Percentiles rank a stretch among this genome's conserved stretches.
phyloP scores from a whole-genome alignment of 30 jellyfish, hydroid and myxozoan genomes.

The Cassiopea andromeda region DNA sequence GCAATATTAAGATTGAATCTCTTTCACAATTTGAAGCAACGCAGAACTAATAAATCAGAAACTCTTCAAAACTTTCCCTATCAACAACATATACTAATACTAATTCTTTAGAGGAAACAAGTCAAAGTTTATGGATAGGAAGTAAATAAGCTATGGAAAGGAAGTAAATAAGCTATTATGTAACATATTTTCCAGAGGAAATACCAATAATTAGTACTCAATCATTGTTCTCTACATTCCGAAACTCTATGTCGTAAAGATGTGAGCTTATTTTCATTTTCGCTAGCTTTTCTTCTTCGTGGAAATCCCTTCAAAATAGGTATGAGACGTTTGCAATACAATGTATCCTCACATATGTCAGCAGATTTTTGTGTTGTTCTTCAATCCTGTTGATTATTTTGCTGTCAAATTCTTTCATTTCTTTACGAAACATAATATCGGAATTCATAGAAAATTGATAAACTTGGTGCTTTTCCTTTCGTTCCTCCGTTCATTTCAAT shows the following conservation, averaged over 20 bases:
- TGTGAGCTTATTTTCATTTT: constrained; percentile 7
- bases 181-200: constrained; percentile 1
- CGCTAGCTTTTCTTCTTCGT: constrained; percentile 7
- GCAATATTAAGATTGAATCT: not conserved
- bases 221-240: not conserved
- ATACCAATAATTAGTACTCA: not conserved
- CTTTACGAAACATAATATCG: constrained; percentile 13
- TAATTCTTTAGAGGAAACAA: not conserved
- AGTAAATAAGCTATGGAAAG: not conserved
- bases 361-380: constrained; percentile 2
- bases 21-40: not conserved
- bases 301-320: constrained; percentile 16
- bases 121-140: not conserved
- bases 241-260: constrained; percentile 25
- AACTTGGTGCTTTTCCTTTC: not conserved
- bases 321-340: constrained; percentile 7
- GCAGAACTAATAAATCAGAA: not conserved
- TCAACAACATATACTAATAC: not conserved
- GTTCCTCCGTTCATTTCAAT: not conserved
- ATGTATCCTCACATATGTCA: not conserved
- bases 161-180: not conserved
- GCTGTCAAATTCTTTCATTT: constrained; percentile 25
- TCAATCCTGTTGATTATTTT: constrained; percentile 14
- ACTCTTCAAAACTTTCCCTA: not conserved
- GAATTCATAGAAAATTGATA: not conserved